Percentiles rank a stretch among this genome's conserved stretches.
Evolutionary conservation across 2,113 vertebrate genomes (phyloP).

Genomic region (Rhabdornis inornatus): DNA sequence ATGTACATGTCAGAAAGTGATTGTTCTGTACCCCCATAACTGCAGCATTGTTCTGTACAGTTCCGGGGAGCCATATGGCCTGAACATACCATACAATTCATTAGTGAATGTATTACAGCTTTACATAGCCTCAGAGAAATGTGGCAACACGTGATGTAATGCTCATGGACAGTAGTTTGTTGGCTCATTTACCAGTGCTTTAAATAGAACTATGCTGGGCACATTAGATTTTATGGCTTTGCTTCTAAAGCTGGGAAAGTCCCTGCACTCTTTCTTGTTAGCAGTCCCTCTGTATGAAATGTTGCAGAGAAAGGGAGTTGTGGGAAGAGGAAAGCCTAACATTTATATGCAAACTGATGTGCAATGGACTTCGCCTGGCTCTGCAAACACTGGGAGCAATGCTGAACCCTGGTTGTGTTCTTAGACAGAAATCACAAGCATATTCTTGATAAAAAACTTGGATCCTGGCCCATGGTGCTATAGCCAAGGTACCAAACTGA

Average conservation of each 20-base stretch:
- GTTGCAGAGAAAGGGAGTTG: neutral
- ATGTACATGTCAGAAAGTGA: neutral
- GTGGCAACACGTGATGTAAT: constrained; percentile 43
- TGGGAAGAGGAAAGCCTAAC: neutral
- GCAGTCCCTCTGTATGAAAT: neutral
- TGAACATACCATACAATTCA: constrained; percentile 23
- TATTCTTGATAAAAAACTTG: neutral
- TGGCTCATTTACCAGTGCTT: constrained; percentile 59
- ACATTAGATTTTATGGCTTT: neutral
- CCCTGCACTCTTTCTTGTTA: neutral
- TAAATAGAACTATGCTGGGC: constrained; percentile 15
- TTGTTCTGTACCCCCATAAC: neutral
- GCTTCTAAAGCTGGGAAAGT: neutral
- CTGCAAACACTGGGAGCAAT: neutral
- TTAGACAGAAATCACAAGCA: neutral
- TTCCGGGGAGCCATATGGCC: constrained; percentile 44
- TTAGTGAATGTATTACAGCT: constrained; percentile 30
- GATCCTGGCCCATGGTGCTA: neutral
- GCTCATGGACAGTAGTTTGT: constrained; percentile 58
- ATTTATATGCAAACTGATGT: neutral
- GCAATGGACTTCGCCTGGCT: neutral
- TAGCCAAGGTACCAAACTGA: neutral
- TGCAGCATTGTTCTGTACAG: neutral
- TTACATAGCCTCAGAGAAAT: constrained; percentile 47
- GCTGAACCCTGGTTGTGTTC: neutral